A percentile compares a stretch with the other conserved stretches of the same genome.
These are phyloP conservation scores for Xanthorhoe designata DNA, from an alignment of 2,888 invertebrate species.

Conservation along the genomic window DNA sequence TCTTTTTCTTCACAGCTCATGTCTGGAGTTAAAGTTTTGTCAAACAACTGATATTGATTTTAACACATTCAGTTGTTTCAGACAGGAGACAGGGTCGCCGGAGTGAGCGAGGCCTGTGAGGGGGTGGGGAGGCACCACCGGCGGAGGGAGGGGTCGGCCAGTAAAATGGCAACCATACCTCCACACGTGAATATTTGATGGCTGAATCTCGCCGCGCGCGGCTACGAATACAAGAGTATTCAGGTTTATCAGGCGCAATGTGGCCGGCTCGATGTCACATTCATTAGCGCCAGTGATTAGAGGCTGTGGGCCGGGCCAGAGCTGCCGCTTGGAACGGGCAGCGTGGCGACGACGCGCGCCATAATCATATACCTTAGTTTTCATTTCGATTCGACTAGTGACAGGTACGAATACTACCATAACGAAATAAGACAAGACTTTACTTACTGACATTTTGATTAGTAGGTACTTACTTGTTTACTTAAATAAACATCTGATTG, in stretches of 20 bases:
- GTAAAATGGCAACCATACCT: constrained; percentile 80
- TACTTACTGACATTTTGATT: too few relatives aligned
- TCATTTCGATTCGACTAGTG: constrained; percentile 51
- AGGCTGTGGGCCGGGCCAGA: constrained; percentile 36
- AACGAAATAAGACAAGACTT: too few relatives aligned
- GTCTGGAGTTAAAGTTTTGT: constrained; percentile 65
- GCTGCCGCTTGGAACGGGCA: neutral
- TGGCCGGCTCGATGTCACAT: constrained; percentile 53
- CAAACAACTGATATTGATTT: constrained; percentile 82
- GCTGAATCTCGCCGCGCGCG: constrained; percentile 78
- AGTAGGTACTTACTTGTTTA: too few relatives aligned
- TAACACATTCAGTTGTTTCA: constrained; percentile 82
- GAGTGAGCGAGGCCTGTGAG: constrained; percentile 58
- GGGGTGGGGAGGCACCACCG: constrained; percentile 42
- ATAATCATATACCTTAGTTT: constrained; percentile 48
- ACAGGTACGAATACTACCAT: constrained; percentile 2
- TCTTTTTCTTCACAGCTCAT: constrained; percentile 33
- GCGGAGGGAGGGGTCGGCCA: constrained; percentile 56
- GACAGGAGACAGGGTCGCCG: constrained; percentile 71
- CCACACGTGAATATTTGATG: constrained; percentile 84
- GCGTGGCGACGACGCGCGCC: constrained; percentile 38
- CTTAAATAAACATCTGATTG: too few relatives aligned
- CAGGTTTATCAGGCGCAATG: constrained; percentile 56
- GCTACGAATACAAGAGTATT: constrained; percentile 64
- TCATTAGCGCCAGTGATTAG: constrained; percentile 57